Evolutionary conservation across 2,888 invertebrate genomes (phyloP).

Genomic region (Calliscelio sp.): DNA sequence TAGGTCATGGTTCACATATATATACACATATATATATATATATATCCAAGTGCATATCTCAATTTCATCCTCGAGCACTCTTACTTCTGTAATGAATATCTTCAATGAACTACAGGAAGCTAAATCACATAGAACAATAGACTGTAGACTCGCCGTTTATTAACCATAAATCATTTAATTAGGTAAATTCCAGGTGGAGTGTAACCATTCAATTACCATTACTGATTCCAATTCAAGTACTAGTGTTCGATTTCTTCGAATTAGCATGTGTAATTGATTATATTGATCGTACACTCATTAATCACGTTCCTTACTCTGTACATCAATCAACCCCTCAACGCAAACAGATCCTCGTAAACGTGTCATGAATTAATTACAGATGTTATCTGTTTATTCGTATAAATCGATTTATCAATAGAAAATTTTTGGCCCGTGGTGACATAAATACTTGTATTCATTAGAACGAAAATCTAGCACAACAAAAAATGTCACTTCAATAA

Average conservation of each 20-base stretch:
- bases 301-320: conserved; percentile 2
- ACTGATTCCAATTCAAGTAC: conserved; percentile 10
- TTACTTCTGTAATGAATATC: background rate
- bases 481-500: too few species aligned
- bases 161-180: conserved; percentile 36
- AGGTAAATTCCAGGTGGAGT: background rate
- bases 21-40: background rate
- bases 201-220: conserved; percentile 30
- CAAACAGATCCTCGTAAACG: conserved; percentile 8
- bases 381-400: too few species aligned
- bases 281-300: conserved; percentile 42
- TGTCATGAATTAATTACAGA: conserved; percentile 39
- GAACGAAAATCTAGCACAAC: too few species aligned
- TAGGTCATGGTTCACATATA: conserved; percentile 16
- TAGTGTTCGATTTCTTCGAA: conserved; percentile 18
- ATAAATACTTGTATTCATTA: too few species aligned
- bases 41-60: background rate
- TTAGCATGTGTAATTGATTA: conserved; percentile 44
- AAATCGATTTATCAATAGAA: too few species aligned
- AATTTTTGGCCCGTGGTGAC: too few species aligned
- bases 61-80: background rate
- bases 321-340: conserved; percentile 38
- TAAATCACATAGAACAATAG: background rate
- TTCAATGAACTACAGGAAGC: background rate
- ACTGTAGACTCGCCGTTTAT: background rate